Percentiles rank a stretch among this genome's conserved stretches.
These are phyloP conservation scores for Anthopleura xanthogrammica DNA, from an alignment of 92 coral and sea anemone genomes.

Conservation along the genomic window DNA sequence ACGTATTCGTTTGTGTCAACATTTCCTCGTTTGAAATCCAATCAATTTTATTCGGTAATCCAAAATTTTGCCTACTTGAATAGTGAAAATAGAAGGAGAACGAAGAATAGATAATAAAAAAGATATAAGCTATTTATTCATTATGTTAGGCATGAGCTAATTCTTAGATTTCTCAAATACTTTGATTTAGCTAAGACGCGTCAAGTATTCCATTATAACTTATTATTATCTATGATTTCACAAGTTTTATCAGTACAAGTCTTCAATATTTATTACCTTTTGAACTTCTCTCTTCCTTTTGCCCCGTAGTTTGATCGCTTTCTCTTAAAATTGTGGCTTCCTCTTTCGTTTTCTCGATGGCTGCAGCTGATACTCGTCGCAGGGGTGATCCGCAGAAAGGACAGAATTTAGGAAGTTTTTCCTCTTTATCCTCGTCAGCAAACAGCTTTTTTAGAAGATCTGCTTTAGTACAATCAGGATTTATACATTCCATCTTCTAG, in stretches of 20 bases:
- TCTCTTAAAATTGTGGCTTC: background rate
- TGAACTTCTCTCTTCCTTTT: background rate
- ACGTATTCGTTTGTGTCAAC: too few relatives aligned
- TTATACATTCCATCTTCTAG: background rate
- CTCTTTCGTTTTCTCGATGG: background rate
- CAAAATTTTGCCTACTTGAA: too few relatives aligned
- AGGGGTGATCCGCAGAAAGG: background rate
- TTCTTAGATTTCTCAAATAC: too few relatives aligned
- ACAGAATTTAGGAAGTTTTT: background rate
- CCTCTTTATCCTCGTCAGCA: background rate
- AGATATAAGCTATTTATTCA: too few relatives aligned
- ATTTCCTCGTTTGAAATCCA: too few relatives aligned
- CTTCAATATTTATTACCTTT: background rate
- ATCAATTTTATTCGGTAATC: too few relatives aligned
- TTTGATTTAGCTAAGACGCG: background rate
- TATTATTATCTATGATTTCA: too few relatives aligned
- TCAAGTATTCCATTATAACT: background rate
- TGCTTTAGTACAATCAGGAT: constrained; percentile 5
- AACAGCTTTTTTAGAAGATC: background rate
- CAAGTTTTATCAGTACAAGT: background rate
- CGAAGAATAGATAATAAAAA: too few relatives aligned
- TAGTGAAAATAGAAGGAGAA: too few relatives aligned
- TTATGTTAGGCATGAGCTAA: too few relatives aligned
- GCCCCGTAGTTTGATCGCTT: background rate
- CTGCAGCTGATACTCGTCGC: background rate